Evolutionary conservation across 2,113 vertebrate genomes (phyloP).

Genomic region (Calypte anna): DNA sequence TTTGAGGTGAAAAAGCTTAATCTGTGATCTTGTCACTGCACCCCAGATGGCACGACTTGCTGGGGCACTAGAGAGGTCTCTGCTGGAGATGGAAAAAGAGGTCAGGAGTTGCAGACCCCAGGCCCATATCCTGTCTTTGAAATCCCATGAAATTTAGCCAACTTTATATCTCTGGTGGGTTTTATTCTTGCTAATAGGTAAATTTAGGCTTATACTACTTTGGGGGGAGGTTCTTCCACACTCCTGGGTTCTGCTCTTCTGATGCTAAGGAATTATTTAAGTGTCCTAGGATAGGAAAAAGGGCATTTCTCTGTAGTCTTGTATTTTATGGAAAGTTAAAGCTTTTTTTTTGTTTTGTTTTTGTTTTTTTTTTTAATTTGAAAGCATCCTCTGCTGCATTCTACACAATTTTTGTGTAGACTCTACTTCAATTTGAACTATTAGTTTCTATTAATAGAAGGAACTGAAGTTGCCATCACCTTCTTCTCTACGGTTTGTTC

Average conservation of each 20-base stretch:
- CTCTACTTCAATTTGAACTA: background rate
- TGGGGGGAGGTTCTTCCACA: background rate
- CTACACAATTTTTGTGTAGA: no score
- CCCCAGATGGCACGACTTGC: background rate
- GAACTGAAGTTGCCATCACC: background rate
- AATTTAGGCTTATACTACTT: background rate
- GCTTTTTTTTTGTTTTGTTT: background rate
- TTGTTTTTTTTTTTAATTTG: background rate
- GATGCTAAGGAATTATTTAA: background rate
- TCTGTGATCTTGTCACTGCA: background rate
- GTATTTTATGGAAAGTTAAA: background rate
- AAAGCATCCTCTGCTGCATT: background rate
- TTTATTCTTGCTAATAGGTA: background rate
- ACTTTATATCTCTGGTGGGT: background rate
- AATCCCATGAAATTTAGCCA: background rate
- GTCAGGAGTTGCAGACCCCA: background rate
- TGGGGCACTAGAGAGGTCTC: background rate
- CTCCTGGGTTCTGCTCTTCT: background rate
- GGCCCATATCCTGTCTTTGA: background rate
- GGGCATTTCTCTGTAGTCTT: rapidly evolving
- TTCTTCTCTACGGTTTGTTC: background rate
- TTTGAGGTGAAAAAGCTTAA: background rate
- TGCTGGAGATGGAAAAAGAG: background rate
- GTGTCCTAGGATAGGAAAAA: background rate
- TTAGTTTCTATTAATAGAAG: conserved; percentile 22